These are phyloP conservation scores for Diorhabda elongata DNA, from an alignment of 1,140 invertebrate species.

Conservation along the genomic window DNA sequence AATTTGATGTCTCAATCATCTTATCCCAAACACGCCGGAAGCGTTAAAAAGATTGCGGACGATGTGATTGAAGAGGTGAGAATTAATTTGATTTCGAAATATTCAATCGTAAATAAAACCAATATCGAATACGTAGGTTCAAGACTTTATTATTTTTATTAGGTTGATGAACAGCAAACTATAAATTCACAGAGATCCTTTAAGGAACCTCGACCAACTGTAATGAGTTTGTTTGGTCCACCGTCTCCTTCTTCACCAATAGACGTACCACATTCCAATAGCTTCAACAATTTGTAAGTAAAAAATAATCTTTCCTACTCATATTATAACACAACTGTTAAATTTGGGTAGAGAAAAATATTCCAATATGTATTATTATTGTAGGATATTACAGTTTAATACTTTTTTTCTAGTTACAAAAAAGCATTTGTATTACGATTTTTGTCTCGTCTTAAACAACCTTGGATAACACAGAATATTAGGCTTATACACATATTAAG, in stretches of 20 bases:
- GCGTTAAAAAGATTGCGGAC: slow-evolving; percentile 68
- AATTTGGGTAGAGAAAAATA: no score
- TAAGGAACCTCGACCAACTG: slow-evolving; percentile 53
- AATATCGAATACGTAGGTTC: neutral
- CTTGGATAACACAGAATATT: no score
- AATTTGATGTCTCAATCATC: slow-evolving; percentile 23
- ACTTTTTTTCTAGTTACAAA: no score
- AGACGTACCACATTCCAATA: slow-evolving; percentile 44
- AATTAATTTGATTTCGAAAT: neutral
- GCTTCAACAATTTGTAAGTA: slow-evolving; percentile 28
- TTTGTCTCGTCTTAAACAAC: no score
- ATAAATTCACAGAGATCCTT: slow-evolving; percentile 64
- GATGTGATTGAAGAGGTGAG: slow-evolving; percentile 71
- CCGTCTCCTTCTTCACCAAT: slow-evolving; percentile 49
- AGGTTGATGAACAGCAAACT: slow-evolving; percentile 71
- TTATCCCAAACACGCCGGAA: slow-evolving; percentile 36
- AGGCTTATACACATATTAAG: no score
- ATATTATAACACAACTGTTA: no score
- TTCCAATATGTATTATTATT: no score
- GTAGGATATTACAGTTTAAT: no score
- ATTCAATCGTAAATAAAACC: neutral
- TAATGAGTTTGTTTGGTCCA: slow-evolving; percentile 55
- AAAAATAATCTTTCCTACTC: neutral
- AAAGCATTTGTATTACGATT: no score
- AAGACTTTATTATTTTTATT: slow-evolving; percentile 9